Percentiles rank a stretch among this genome's conserved stretches.
phyloP scores from a whole-genome alignment of 2,888 invertebrate genomes.

The Hypomecis atomaria region DNA sequence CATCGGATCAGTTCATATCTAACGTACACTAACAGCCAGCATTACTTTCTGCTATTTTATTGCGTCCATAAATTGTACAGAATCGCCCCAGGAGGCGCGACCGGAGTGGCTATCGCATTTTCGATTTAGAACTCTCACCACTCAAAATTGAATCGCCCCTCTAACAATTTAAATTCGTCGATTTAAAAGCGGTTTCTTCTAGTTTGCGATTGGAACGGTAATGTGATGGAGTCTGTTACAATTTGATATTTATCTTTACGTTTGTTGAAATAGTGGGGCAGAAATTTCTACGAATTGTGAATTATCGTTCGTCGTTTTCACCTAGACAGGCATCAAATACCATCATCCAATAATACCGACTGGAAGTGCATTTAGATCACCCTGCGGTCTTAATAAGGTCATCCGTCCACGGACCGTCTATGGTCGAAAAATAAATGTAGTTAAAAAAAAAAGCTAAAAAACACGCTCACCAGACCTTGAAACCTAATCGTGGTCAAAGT shows the following conservation, averaged over 20 bases:
- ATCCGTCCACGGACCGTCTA: too few relatives aligned
- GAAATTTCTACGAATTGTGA: too few relatives aligned
- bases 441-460: too few relatives aligned
- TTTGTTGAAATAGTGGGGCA: constrained; percentile 6
- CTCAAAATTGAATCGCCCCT: constrained; percentile 80
- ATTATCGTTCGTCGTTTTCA: too few relatives aligned
- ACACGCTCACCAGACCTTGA: too few relatives aligned
- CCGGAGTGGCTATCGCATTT: constrained; percentile 75
- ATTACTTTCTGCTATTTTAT: constrained; percentile 75
- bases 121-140: constrained; percentile 70
- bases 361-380: too few relatives aligned
- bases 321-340: too few relatives aligned
- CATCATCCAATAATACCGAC: too few relatives aligned
- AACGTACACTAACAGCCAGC: constrained; percentile 34
- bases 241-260: constrained; percentile 15
- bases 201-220: constrained; percentile 35
- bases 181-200: constrained; percentile 69
- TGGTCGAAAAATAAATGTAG: too few relatives aligned
- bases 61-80: constrained; percentile 77
- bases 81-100: constrained; percentile 78
- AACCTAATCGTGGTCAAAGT: too few relatives aligned
- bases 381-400: too few relatives aligned
- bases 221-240: constrained; percentile 13
- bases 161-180: constrained; percentile 76
- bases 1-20: constrained; percentile 41